Evolutionary conservation across 2,113 vertebrate genomes (phyloP).

Genomic region (Callospermophilus lateralis): DNA sequence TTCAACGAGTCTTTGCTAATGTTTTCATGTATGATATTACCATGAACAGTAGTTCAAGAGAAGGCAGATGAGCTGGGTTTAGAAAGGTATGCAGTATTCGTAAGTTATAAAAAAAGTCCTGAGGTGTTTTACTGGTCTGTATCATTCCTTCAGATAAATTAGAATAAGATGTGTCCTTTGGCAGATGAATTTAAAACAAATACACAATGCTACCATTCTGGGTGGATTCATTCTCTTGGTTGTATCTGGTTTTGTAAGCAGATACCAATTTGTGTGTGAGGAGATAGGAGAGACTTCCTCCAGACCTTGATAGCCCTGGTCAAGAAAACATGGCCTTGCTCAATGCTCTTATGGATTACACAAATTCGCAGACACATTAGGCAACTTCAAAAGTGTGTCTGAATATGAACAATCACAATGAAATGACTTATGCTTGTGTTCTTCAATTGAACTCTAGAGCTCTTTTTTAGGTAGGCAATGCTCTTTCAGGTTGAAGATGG

Average conservation of each 20-base stretch:
- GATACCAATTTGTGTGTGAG: neutral
- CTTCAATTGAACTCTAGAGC: neutral
- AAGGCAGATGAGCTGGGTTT: neutral
- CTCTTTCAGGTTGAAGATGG: constrained; percentile 22
- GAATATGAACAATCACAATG: neutral
- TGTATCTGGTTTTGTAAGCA: neutral
- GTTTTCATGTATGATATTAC: neutral
- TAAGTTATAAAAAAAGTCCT: neutral
- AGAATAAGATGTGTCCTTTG: neutral
- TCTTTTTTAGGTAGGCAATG: neutral
- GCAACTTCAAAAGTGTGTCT: neutral
- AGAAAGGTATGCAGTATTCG: neutral
- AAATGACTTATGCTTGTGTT: neutral
- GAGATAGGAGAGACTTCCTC: neutral
- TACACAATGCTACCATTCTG: neutral
- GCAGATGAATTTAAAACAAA: neutral
- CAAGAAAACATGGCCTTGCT: neutral
- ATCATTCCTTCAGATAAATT: neutral
- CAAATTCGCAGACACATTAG: neutral
- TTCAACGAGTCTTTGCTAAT: neutral
- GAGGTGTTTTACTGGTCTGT: neutral
- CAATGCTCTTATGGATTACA: neutral
- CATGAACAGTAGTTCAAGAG: neutral
- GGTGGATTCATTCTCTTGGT: neutral
- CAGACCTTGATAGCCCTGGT: neutral